These are phyloP conservation scores for Aproaerema taeniolella DNA, from an alignment of 2,888 invertebrate species.

Conservation along the genomic window DNA sequence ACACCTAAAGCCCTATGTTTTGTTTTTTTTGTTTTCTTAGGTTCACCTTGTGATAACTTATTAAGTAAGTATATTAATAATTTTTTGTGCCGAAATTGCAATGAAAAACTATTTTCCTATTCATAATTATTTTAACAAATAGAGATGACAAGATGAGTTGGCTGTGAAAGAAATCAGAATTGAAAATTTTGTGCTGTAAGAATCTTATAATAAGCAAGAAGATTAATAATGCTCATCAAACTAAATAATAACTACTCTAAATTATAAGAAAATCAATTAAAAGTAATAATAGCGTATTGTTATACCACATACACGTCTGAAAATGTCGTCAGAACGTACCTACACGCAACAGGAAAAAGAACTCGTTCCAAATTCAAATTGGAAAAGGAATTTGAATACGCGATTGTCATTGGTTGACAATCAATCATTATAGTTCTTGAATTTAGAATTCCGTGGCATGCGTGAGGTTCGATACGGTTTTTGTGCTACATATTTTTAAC, in stretches of 20 bases:
- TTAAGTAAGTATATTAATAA: too few relatives aligned
- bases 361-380: conserved; percentile 70
- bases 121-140: too few relatives aligned
- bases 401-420: conserved; percentile 74
- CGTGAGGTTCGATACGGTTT: conserved; percentile 55
- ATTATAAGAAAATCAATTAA: conserved; percentile 38
- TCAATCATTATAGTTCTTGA: conserved; percentile 73
- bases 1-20: too few relatives aligned
- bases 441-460: conserved; percentile 63
- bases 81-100: too few relatives aligned
- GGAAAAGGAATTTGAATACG: conserved; percentile 66
- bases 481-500: conserved; percentile 23
- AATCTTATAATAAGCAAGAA: too few relatives aligned
- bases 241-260: conserved; percentile 21
- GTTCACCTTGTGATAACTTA: too few relatives aligned
- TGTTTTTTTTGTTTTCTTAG: too few relatives aligned
- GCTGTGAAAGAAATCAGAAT: too few relatives aligned
- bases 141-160: too few relatives aligned
- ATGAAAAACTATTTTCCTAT: too few relatives aligned
- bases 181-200: too few relatives aligned
- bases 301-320: conserved; percentile 45
- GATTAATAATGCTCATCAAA: neutral
- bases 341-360: conserved; percentile 58
- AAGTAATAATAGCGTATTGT: conserved; percentile 58
- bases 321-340: conserved; percentile 52